Evolutionary conservation across 2,113 vertebrate species (phyloP).

Genomic region (Pachycephala philippinensis): DNA sequence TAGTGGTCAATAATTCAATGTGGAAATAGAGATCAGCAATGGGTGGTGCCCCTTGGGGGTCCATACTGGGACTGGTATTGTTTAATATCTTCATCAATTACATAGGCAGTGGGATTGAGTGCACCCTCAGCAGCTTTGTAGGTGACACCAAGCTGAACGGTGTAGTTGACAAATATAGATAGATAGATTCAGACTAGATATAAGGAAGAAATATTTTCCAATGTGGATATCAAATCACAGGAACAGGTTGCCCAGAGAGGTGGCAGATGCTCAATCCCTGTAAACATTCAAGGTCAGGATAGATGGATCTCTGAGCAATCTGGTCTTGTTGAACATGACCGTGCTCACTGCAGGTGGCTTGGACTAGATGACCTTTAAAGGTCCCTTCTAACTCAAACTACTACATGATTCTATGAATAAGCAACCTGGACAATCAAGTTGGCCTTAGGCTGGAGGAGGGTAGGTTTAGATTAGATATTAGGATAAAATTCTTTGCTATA

Average conservation of each 20-base stretch:
- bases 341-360: neutral
- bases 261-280: neutral
- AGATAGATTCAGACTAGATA: neutral
- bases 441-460: neutral
- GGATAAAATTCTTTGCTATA: neutral
- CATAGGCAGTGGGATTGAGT: neutral
- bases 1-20: neutral
- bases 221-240: neutral
- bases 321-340: neutral
- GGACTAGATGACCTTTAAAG: neutral
- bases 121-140: neutral
- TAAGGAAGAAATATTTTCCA: neutral
- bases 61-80: rapidly evolving
- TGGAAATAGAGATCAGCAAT: rapidly evolving
- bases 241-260: neutral
- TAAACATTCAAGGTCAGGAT: neutral
- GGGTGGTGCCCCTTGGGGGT: neutral
- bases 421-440: neutral
- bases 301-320: neutral
- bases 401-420: neutral
- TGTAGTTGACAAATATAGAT: neutral
- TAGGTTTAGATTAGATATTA: neutral
- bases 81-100: neutral
- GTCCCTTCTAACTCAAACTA: neutral
- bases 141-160: neutral